phyloP scores from a whole-genome alignment of 2,113 vertebrate species.

The Telmatochromis sp. region DNA sequence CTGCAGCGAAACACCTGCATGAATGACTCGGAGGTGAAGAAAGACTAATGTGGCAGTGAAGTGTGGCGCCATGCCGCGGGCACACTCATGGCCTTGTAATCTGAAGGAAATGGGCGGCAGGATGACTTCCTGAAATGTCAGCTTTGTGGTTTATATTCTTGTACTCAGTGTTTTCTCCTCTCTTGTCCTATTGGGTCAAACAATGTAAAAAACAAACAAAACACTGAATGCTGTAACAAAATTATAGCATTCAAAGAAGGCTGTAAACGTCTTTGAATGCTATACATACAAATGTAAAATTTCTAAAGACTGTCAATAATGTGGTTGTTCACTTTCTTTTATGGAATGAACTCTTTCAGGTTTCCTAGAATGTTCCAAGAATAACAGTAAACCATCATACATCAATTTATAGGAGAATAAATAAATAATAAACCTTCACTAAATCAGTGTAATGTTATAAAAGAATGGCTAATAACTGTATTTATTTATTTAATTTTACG shows the following conservation, averaged over 20 bases:
- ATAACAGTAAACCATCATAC: background rate
- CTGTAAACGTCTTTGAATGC: background rate
- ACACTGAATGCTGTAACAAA: background rate
- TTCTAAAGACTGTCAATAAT: background rate
- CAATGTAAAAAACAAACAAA: background rate
- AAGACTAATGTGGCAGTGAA: slow-evolving; percentile 5
- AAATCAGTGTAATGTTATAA: background rate
- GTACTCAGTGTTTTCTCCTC: background rate
- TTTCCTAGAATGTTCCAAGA: background rate
- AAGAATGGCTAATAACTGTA: background rate
- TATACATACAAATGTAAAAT: background rate
- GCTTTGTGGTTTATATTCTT: background rate
- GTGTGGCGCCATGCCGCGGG: background rate
- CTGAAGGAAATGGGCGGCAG: slow-evolving; percentile 4
- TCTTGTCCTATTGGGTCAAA: background rate
- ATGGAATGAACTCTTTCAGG: background rate
- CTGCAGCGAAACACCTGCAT: slow-evolving; percentile 31
- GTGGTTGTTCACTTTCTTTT: background rate
- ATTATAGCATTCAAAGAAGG: background rate
- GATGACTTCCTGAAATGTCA: slow-evolving; percentile 27
- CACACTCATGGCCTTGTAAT: slow-evolving; percentile 26
- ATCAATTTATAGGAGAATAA: background rate
- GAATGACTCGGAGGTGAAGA: slow-evolving; percentile 33
- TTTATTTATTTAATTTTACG: background rate
- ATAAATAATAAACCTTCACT: background rate